Percentiles rank a stretch among this genome's conserved stretches.
Evolutionary conservation across 2,797 vertebrate genomes (phyloP).

Genomic region (Acipenser ruthenus): DNA sequence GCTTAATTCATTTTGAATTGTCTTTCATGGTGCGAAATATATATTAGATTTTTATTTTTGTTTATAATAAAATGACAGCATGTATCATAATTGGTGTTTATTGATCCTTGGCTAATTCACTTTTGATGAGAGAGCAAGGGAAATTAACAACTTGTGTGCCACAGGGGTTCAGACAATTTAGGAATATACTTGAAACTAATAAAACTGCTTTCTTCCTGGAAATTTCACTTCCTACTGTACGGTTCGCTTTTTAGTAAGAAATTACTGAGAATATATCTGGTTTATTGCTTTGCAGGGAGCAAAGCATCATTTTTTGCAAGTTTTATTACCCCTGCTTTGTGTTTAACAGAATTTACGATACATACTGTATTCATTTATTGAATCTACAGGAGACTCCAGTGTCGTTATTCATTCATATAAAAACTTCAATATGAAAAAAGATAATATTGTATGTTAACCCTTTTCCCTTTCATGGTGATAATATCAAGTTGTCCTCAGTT

Average conservation of each 20-base stretch:
- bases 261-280: constrained; percentile 5
- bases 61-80: neutral
- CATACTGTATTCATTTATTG: too few species aligned
- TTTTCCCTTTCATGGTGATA: too few species aligned
- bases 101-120: neutral
- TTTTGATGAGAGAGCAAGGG: neutral
- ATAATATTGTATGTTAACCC: too few species aligned
- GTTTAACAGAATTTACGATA: too few species aligned
- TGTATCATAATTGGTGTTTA: neutral
- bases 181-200: constrained; percentile 6
- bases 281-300: constrained; percentile 7
- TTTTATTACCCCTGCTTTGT: too few species aligned
- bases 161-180: neutral
- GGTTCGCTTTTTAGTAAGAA: constrained; percentile 9
- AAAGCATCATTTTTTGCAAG: neutral
- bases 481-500: too few species aligned
- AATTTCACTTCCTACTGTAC: neutral
- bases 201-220: neutral
- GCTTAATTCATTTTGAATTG: too few species aligned
- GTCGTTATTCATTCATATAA: too few species aligned
- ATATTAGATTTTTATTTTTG: too few species aligned
- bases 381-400: too few species aligned
- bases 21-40: too few species aligned
- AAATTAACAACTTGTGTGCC: neutral
- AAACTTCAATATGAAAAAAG: too few species aligned